Conservation (phyloP, 2,888 invertebrate species). For the Macrosiphum euphorbiae region DNA sequence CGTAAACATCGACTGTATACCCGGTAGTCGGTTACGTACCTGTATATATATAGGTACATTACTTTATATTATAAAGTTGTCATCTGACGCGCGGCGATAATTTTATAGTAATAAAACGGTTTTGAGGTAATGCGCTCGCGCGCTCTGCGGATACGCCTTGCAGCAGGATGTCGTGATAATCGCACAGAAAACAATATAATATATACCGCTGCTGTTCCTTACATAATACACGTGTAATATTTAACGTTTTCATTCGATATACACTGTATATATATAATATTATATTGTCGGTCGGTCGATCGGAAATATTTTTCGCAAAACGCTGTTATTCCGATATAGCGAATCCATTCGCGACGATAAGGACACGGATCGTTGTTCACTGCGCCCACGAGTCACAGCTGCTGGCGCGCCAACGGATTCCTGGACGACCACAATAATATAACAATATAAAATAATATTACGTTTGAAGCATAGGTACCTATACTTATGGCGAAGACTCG, state of each 20-base stretch:
- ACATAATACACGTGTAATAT: neutral
- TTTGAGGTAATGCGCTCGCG: neutral
- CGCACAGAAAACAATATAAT: neutral
- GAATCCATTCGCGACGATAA: neutral
- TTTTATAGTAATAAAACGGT: neutral
- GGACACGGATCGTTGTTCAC: constrained; percentile 9
- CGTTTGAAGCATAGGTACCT: neutral
- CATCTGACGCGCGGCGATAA: neutral
- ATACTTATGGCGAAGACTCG: neutral
- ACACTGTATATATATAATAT: neutral
- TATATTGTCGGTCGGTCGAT: neutral
- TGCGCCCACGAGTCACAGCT: neutral
- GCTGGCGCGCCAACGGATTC: neutral
- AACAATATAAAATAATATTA: neutral
- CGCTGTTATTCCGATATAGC: neutral
- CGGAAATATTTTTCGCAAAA: neutral
- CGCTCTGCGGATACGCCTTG: neutral
- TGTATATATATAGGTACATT: too few species aligned
- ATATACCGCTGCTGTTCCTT: neutral
- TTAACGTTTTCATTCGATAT: neutral
- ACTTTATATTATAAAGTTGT: neutral
- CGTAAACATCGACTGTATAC: neutral
- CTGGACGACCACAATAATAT: neutral
- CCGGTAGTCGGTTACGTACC: too few species aligned
- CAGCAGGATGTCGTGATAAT: neutral